phyloP scores from a whole-genome alignment of 1,140 invertebrate genomes.

The Eciton burchellii region DNA sequence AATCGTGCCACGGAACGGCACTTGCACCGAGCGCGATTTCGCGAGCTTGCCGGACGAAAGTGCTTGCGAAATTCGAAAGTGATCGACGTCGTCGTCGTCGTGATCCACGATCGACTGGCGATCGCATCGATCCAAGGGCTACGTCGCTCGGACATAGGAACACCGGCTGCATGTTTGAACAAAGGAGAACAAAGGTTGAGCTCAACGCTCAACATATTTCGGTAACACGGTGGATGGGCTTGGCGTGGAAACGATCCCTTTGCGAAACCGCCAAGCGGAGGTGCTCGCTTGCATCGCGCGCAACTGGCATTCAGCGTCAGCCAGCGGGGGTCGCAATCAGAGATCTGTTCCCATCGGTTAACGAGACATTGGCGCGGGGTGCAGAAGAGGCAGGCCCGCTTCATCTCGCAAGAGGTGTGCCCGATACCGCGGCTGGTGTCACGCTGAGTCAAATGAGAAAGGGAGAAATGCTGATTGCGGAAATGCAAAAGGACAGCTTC shows the following conservation, averaged over 20 bases:
- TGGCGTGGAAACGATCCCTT: slow-evolving; percentile 66
- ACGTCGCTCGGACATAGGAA: neutral
- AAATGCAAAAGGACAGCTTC: no score
- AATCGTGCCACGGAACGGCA: neutral
- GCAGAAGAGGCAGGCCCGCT: neutral
- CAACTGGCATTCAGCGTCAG: slow-evolving; percentile 23
- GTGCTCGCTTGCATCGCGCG: slow-evolving; percentile 49
- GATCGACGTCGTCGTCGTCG: neutral
- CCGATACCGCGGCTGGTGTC: neutral
- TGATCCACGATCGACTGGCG: slow-evolving; percentile 43
- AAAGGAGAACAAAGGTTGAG: slow-evolving; percentile 59
- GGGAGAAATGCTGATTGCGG: slow-evolving; percentile 37
- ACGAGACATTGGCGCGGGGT: slow-evolving; percentile 6
- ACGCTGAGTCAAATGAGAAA: slow-evolving; percentile 21
- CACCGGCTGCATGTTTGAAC: neutral
- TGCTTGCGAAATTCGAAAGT: slow-evolving; percentile 37
- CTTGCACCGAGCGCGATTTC: neutral
- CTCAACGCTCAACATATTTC: slow-evolving; percentile 57
- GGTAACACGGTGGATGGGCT: slow-evolving; percentile 63
- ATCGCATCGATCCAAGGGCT: neutral
- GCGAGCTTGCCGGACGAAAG: neutral
- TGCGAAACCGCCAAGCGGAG: slow-evolving; percentile 66
- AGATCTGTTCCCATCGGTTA: slow-evolving; percentile 69
- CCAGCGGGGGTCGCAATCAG: slow-evolving; percentile 48
- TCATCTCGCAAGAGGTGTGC: slow-evolving; percentile 24